Conservation (phyloP, 2,113 vertebrate species). For the Columbina picui region DNA sequence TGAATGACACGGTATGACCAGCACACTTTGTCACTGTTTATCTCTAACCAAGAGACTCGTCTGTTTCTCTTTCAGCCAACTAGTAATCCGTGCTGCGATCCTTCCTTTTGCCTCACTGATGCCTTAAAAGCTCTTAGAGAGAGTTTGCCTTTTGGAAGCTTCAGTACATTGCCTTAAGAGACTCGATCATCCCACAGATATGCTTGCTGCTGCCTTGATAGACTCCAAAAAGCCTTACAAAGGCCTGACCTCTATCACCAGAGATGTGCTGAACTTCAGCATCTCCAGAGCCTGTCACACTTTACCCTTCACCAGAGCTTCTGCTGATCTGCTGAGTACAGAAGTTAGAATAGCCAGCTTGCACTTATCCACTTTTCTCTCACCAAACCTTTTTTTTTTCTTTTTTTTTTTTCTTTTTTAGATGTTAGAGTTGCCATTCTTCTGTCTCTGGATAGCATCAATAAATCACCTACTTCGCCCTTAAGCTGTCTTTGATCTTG, state of each 20-base stretch:
- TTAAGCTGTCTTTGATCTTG: not conserved
- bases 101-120: not conserved
- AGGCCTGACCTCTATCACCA: not conserved
- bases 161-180: not conserved
- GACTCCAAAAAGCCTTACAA: not conserved
- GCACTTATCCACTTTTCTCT: not conserved
- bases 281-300: not conserved
- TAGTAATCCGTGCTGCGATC: fast-evolving
- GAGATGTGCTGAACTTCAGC: not conserved
- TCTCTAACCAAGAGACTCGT: not conserved
- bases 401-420: not conserved
- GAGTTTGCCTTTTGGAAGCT: not conserved
- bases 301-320: not conserved
- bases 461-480: not conserved
- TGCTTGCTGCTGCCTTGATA: not conserved
- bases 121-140: not conserved
- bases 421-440: not conserved
- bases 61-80: not conserved
- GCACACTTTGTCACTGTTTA: not conserved
- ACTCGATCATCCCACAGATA: not conserved
- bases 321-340: not conserved
- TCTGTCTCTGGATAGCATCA: not conserved
- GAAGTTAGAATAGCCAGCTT: not conserved
- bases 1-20: not conserved
- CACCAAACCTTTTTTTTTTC: not conserved